A percentile compares a stretch with the other conserved stretches of the same genome.
Evolutionary conservation across 1,140 invertebrate genomes (phyloP).

Genomic region (Ostrea denselamellosa): DNA sequence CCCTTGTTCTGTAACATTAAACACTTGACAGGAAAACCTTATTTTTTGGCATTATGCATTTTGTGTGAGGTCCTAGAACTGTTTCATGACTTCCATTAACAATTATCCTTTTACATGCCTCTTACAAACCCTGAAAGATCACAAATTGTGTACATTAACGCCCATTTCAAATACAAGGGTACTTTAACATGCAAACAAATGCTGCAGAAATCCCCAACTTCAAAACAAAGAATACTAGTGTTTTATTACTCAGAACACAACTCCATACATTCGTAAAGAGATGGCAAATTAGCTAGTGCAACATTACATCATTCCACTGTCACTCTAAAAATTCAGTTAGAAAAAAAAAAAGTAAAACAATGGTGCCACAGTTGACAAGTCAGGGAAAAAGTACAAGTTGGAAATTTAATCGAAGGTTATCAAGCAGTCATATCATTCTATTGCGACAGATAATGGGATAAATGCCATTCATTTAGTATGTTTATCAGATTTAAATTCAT

Average conservation of each 20-base stretch:
- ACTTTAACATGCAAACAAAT: conserved; percentile 38
- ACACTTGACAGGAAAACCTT: background rate
- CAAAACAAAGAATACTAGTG: conserved; percentile 20
- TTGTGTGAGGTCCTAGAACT: conserved; percentile 8
- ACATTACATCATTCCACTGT: background rate
- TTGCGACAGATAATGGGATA: conserved; percentile 9
- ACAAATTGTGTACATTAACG: conserved; percentile 29
- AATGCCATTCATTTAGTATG: background rate
- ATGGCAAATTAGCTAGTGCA: background rate
- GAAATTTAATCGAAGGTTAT: conserved; percentile 28
- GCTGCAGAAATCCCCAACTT: background rate
- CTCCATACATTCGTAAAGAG: background rate
- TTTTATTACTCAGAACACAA: background rate
- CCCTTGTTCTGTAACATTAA: conserved; percentile 1
- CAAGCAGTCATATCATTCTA: background rate
- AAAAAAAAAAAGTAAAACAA: background rate
- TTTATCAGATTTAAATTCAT: conserved; percentile 12
- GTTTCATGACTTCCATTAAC: conserved; percentile 4
- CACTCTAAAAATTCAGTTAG: background rate
- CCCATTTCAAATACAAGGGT: conserved; percentile 19
- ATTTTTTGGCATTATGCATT: background rate
- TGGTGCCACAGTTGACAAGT: background rate
- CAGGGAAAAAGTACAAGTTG: background rate
- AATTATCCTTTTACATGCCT: conserved; percentile 9
- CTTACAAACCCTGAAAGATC: conserved; percentile 3